phyloP scores from a whole-genome alignment of 2,113 vertebrate species.

The Spermophilus dauricus region DNA sequence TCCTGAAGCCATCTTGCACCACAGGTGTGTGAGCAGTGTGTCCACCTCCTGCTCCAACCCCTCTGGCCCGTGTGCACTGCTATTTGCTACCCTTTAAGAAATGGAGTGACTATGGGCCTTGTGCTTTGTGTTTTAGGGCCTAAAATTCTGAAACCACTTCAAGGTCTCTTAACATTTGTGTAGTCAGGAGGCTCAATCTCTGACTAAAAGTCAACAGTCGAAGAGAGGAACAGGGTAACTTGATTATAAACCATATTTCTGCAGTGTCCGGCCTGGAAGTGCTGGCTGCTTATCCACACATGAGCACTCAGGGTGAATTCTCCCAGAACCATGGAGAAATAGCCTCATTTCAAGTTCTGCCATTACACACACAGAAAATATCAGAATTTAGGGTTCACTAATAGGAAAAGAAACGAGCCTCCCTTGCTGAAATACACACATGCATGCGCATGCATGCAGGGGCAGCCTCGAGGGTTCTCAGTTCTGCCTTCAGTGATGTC shows the following conservation, averaged over 20 bases:
- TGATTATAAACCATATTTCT: neutral
- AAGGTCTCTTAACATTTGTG: neutral
- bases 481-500: neutral
- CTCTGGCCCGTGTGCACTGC: neutral
- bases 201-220: neutral
- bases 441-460: accelerated
- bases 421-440: neutral
- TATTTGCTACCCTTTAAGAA: neutral
- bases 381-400: neutral
- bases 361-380: neutral
- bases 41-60: accelerated
- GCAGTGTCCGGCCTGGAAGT: accelerated
- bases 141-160: neutral
- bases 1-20: neutral
- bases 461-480: neutral
- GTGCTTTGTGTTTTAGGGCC: conserved; percentile 9
- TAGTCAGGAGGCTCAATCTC: neutral
- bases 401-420: neutral
- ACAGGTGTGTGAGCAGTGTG: neutral
- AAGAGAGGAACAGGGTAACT: neutral
- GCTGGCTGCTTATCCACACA: neutral
- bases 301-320: neutral
- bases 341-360: neutral
- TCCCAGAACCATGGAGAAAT: neutral
- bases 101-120: neutral